A percentile compares a stretch with the other conserved stretches of the same genome.
phyloP scores from a whole-genome alignment of 2,797 vertebrate genomes.

The Leptodactylus fallax region DNA sequence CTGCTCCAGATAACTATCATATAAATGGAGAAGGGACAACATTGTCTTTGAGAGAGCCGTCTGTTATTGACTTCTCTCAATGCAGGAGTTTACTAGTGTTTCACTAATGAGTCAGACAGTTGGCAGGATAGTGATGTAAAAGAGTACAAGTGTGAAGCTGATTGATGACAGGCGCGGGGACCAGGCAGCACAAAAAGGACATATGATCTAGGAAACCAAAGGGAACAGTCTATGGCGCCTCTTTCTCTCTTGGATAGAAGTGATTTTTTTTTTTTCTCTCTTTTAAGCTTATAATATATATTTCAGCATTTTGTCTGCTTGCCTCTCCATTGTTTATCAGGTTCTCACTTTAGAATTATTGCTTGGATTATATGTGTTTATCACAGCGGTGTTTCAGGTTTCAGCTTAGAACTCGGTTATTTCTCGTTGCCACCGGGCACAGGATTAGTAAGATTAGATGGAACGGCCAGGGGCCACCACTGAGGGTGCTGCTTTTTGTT shows the following conservation, averaged over 20 bases:
- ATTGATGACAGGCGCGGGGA: slow-evolving; percentile 63
- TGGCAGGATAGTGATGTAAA: slow-evolving; percentile 62
- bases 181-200: slow-evolving; percentile 56
- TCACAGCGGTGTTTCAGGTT: slow-evolving; percentile 13
- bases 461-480: background rate
- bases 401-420: background rate
- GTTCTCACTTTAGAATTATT: slow-evolving; percentile 34
- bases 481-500: background rate
- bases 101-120: slow-evolving; percentile 65
- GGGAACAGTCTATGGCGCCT: slow-evolving; percentile 43
- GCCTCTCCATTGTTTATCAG: slow-evolving; percentile 17
- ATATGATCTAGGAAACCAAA: slow-evolving; percentile 47
- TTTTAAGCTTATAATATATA: slow-evolving; percentile 46
- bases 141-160: slow-evolving; percentile 62
- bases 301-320: slow-evolving; percentile 32
- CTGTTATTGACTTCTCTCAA: slow-evolving; percentile 60
- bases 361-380: slow-evolving; percentile 22
- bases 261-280: slow-evolving; percentile 23
- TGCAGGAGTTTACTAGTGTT: slow-evolving; percentile 62
- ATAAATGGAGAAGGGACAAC: slow-evolving; percentile 48
- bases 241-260: slow-evolving; percentile 24
- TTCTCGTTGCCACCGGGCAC: background rate
- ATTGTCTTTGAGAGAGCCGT: slow-evolving; percentile 54
- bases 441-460: slow-evolving; percentile 13
- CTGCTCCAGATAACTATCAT: slow-evolving; percentile 56